Evolutionary conservation across 2,113 vertebrate genomes (phyloP).

Genomic region (Turnix velox): DNA sequence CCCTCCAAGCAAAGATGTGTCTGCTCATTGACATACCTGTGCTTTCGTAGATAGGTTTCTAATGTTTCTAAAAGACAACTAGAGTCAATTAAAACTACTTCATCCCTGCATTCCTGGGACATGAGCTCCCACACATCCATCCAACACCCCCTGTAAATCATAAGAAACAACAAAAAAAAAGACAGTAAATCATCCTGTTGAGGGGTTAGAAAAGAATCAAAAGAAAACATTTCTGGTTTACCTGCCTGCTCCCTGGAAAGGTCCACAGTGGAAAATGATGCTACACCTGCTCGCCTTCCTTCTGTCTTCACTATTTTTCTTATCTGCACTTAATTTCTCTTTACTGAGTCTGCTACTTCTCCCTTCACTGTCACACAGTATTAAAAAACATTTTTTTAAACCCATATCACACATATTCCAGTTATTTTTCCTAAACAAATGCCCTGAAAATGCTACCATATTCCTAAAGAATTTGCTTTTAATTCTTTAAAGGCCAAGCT

Average conservation of each 20-base stretch:
- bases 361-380: conserved; percentile 73
- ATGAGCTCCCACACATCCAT: conserved; percentile 99
- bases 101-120: conserved; percentile 97
- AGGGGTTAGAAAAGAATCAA: background rate
- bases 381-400: conserved; percentile 15
- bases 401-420: background rate
- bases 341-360: conserved; percentile 72
- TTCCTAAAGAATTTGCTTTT: background rate
- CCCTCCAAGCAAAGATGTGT: fast-evolving
- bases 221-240: conserved; percentile 43
- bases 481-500: background rate
- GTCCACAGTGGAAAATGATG: conserved; percentile 75
- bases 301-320: conserved; percentile 74
- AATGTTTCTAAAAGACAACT: conserved; percentile 91
- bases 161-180: background rate
- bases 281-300: conserved; percentile 77
- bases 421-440: background rate
- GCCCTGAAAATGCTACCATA: background rate
- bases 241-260: conserved; percentile 74
- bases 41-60: conserved; percentile 93
- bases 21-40: conserved; percentile 76
- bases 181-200: background rate
- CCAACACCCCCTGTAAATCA: conserved; percentile 85
- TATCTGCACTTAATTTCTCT: conserved; percentile 79
- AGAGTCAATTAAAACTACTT: conserved; percentile 95